Conservation (phyloP, 2,888 invertebrate genomes). For the Drosophila barbarae region DNA sequence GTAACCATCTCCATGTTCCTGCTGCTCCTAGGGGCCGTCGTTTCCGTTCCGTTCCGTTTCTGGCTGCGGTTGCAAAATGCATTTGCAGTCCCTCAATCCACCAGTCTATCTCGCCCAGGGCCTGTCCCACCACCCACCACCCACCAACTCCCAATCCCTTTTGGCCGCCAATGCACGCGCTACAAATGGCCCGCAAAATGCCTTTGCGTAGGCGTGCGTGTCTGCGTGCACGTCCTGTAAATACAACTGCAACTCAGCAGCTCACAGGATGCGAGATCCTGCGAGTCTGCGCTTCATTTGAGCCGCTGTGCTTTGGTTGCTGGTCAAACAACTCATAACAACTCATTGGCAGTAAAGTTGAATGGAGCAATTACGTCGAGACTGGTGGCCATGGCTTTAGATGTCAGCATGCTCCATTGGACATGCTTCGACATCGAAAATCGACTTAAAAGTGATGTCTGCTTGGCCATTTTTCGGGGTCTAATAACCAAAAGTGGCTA, state of each 20-base stretch:
- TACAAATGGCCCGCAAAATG: constrained; percentile 42
- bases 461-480: neutral
- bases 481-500: too few species aligned
- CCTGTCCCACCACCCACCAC: neutral
- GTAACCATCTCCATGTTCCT: constrained; percentile 27
- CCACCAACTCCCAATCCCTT: neutral
- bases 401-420: constrained; percentile 16
- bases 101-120: neutral
- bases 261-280: constrained; percentile 19
- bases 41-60: constrained; percentile 3
- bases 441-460: constrained; percentile 5
- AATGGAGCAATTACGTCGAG: constrained; percentile 34
- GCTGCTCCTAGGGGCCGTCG: constrained; percentile 19
- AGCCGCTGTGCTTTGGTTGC: constrained; percentile 41
- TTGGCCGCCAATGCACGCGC: constrained; percentile 22
- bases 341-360: constrained; percentile 37
- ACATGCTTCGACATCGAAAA: constrained; percentile 12
- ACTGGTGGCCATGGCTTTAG: constrained; percentile 11
- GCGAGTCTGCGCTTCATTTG: constrained; percentile 27
- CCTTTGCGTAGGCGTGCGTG: constrained; percentile 25
- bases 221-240: constrained; percentile 25
- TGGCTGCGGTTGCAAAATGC: constrained; percentile 40
- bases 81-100: constrained; percentile 25
- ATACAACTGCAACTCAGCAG: constrained; percentile 15
- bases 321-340: constrained; percentile 46